A percentile compares a stretch with the other conserved stretches of the same genome.
phyloP scores from a whole-genome alignment of 2,113 vertebrate genomes.

The Amazona vittata region DNA sequence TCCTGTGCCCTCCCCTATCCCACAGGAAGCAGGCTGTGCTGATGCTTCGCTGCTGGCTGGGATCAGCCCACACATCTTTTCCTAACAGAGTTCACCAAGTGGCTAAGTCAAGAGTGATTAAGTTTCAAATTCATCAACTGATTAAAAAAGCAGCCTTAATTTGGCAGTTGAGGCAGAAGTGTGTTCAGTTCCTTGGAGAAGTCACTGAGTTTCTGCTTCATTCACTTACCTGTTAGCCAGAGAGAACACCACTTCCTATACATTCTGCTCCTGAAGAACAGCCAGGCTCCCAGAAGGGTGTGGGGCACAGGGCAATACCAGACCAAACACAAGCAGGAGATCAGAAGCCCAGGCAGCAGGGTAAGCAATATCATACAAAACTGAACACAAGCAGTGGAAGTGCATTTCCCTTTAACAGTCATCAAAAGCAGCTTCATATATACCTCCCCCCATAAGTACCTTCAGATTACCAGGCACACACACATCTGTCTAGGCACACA shows the following conservation, averaged over 20 bases:
- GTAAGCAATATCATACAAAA: neutral
- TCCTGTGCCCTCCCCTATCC: neutral
- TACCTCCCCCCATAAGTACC: neutral
- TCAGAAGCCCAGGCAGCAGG: neutral
- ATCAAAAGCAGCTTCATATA: neutral
- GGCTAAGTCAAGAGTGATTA: neutral
- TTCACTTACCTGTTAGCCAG: neutral
- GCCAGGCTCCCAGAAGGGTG: neutral
- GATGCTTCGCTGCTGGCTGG: fast-evolving
- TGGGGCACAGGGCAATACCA: neutral
- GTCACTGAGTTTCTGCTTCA: neutral
- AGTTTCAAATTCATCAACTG: neutral
- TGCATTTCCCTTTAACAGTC: neutral
- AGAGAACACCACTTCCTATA: neutral
- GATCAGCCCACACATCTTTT: neutral
- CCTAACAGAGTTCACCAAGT: neutral
- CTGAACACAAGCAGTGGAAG: neutral
- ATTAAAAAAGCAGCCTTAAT: neutral
- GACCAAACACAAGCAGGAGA: neutral
- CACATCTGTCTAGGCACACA: too few relatives aligned
- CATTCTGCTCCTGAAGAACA: neutral
- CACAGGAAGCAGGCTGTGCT: fast-evolving
- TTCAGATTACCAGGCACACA: neutral
- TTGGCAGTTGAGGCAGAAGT: neutral
- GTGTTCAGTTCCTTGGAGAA: neutral